A percentile compares a stretch with the other conserved stretches of the same genome.
phyloP scores from a whole-genome alignment of 1,140 invertebrate genomes.

The Branchinecta lindahli region DNA sequence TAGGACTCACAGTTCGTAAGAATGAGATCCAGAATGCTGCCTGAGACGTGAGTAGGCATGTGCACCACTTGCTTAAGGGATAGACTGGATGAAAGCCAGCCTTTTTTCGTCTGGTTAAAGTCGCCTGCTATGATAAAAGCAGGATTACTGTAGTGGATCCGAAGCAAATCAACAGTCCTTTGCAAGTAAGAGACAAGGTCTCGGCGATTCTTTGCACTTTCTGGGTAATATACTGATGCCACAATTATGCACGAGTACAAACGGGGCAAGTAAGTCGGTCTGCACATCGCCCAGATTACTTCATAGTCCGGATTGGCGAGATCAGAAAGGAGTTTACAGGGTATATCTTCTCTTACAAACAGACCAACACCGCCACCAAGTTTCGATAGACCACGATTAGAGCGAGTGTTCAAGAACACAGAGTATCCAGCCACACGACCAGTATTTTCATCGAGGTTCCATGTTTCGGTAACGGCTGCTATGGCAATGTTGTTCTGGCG shows the following conservation, averaged over 20 bases:
- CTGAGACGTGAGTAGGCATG: conserved; percentile 7
- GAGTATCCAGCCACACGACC: conserved; percentile 1
- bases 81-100: conserved; percentile 1
- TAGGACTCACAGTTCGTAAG: conserved; percentile 5
- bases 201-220: conserved; percentile 8
- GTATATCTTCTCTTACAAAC: conserved; percentile 9
- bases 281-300: conserved; percentile 7
- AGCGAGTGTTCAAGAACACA: conserved; percentile 8
- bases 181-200: conserved; percentile 8
- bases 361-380: conserved; percentile 1
- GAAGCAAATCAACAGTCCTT: conserved; percentile 5
- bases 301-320: conserved; percentile 7
- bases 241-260: conserved; percentile 5
- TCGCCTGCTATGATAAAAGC: conserved; percentile 5
- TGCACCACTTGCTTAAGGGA: conserved; percentile 1
- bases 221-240: conserved; percentile 5
- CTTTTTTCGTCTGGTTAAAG: conserved; percentile 8
- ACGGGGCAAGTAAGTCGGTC: conserved; percentile 7
- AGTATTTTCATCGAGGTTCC: conserved; percentile 5
- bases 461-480: conserved; percentile 8
- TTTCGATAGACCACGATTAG: conserved; percentile 8
- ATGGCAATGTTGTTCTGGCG: conserved; percentile 4
- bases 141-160: conserved; percentile 8
- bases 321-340: conserved; percentile 8
- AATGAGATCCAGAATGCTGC: conserved; percentile 5